phyloP scores from a whole-genome alignment of 1,140 invertebrate genomes.

The Cherax destructor region DNA sequence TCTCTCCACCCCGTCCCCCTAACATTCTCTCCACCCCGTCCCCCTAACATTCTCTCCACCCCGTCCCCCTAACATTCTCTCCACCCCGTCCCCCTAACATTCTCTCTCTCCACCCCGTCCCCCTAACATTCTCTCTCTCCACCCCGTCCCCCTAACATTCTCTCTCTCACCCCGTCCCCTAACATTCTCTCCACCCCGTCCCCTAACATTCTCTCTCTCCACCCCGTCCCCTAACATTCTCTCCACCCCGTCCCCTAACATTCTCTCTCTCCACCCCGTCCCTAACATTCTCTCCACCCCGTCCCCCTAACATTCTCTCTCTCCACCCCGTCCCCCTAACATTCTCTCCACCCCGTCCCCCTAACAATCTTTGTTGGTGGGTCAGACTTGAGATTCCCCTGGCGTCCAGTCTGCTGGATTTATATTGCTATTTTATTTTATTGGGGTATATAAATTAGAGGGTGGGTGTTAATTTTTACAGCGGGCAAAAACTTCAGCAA shows the following conservation, averaged over 20 bases:
- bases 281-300: neutral
- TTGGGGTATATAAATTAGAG: too few species aligned
- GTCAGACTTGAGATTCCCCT: too few species aligned
- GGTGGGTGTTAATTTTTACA: too few species aligned
- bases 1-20: neutral
- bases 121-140: neutral
- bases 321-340: neutral
- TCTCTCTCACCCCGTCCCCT: neutral
- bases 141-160: neutral
- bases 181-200: neutral
- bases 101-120: neutral
- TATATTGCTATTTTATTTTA: too few species aligned
- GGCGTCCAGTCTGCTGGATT: too few species aligned
- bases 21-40: neutral
- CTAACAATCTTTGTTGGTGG: too few species aligned
- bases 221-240: neutral
- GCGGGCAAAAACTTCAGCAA: too few species aligned
- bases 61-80: neutral
- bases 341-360: too few species aligned
- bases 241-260: neutral
- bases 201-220: neutral
- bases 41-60: neutral
- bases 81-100: neutral
- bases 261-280: neutral
- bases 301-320: neutral